Evolutionary conservation across 1,140 invertebrate genomes (phyloP), one percentile per base, ranked within the genome.

Genomic region (Drosophila bocki): DNA sequence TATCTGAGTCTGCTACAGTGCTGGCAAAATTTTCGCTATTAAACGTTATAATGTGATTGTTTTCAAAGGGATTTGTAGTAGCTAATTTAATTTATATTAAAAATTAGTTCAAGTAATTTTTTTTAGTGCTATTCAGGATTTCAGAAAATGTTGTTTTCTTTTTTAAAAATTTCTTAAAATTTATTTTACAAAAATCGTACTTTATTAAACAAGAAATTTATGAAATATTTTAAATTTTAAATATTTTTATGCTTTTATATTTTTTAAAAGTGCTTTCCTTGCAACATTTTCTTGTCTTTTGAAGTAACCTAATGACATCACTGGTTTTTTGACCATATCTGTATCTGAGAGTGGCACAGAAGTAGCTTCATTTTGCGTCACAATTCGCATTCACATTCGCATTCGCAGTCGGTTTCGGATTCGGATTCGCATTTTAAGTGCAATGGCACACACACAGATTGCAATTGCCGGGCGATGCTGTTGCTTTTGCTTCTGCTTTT

Each of bases 311-410:
- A 4, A 39, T 54, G 33, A 26, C 53, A 54, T 54, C 53, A 7
- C 53, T 54, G 26, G 11, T 37, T 39, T 54, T 37, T 39, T 37
- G 53, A 8, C 35, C 74, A 41, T 58, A 44, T 60, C 41, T 80
- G 61, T 75, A 32, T 57, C 56, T 75, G 62, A 44, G 32, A 81
- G 75, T 58, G 61, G 81, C 81, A 81, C 75, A 90, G 81, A 90
- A 90, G 85, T 90, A 90, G 85, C 85, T 90, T 90, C 85, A 90
- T 90, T 88, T 83, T 88, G 80, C 78, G 67, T 86, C 80, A 87
- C 84, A 88, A 87, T 88, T 79, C 83, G 83, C 59, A 79, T 87
- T 79, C 83, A 83, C 59, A 79, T 74, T 77, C 75, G 50, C 64
- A 79, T 74, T 76, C 75, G 56, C 63, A 70, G 64, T 79, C 78